Evolutionary conservation across 2,797 vertebrate species (phyloP).

Genomic region (Xenops minutus): DNA sequence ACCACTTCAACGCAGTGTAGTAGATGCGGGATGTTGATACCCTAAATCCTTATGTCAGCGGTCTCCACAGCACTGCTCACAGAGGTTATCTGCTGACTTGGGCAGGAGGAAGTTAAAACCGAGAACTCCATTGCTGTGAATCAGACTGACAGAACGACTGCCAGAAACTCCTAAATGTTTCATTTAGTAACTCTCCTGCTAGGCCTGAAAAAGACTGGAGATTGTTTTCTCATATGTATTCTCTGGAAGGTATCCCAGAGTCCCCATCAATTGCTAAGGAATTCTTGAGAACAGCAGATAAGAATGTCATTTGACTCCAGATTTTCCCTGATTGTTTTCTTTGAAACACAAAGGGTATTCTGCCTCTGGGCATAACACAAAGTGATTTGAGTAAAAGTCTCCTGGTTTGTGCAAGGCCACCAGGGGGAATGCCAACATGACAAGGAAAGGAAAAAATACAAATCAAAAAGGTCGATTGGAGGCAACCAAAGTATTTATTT

Average conservation of each 20-base stretch:
- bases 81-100: not conserved
- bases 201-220: not conserved
- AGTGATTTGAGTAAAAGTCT: not conserved
- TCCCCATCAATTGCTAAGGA: not conserved
- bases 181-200: not conserved
- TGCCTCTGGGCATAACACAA: not conserved
- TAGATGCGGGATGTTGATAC: not conserved
- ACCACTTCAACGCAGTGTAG: accelerated
- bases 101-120: not conserved
- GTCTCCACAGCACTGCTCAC: not conserved
- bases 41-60: not conserved
- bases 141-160: not conserved
- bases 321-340: not conserved
- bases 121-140: not conserved
- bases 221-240: not conserved
- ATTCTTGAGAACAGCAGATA: not conserved
- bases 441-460: not conserved
- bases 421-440: not conserved
- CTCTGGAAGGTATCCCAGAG: not conserved
- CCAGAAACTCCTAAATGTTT: not conserved
- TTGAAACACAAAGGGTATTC: not conserved
- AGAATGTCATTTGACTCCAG: not conserved
- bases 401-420: not conserved
- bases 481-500: not conserved
- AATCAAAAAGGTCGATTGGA: not conserved